These are phyloP conservation scores for Pogonophryne albipinna DNA, from an alignment of 2,797 vertebrate genomes.

Conservation along the genomic window DNA sequence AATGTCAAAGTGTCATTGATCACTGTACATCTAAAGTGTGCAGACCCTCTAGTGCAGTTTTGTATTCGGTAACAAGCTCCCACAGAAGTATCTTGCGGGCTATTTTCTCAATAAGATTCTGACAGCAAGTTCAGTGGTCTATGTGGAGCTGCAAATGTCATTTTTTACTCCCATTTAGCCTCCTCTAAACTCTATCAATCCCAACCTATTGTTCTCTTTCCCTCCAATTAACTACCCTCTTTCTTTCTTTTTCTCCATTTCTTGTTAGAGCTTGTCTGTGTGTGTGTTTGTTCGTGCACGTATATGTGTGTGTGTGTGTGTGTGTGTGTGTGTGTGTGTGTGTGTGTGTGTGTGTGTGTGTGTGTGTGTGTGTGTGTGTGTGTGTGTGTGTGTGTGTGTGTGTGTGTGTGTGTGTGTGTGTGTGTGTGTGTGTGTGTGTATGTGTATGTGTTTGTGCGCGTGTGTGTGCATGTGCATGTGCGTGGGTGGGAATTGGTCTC, in stretches of 20 bases:
- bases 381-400: neutral
- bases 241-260: constrained; percentile 13
- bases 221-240: constrained; percentile 6
- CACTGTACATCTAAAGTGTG: constrained; percentile 10
- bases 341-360: neutral
- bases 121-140: constrained; percentile 40
- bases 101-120: constrained; percentile 50
- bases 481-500: constrained; percentile 53
- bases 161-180: constrained; percentile 50
- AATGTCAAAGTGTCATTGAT: constrained; percentile 15
- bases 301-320: constrained; percentile 20
- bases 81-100: constrained; percentile 25
- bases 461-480: neutral
- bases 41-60: constrained; percentile 18
- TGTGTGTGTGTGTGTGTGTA: neutral
- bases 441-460: too few relatives aligned
- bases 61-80: constrained; percentile 27
- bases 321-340: constrained; percentile 14
- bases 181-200: constrained; percentile 37
- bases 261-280: neutral
- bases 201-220: constrained; percentile 19
- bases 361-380: too few relatives aligned
- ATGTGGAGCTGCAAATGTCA: constrained; percentile 57
- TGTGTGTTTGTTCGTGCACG: constrained; percentile 9
- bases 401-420: constrained; percentile 17